Percentiles rank a stretch among this genome's conserved stretches.
These are phyloP conservation scores for Lithodes maja DNA, from an alignment of 2,888 invertebrate species.

Conservation along the genomic window DNA sequence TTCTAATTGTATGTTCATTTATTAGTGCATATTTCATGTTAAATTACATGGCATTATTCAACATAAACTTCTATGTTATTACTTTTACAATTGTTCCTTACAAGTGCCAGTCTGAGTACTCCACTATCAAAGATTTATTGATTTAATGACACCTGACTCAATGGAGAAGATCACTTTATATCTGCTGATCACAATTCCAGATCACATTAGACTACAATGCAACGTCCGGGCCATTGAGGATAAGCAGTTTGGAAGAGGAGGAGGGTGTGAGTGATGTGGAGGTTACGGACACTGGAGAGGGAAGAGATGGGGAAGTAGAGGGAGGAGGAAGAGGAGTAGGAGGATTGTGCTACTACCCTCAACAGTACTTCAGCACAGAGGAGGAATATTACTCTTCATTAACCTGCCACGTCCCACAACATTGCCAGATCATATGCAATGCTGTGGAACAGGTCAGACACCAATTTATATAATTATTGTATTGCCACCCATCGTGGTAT, in stretches of 20 bases:
- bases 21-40: too few species aligned
- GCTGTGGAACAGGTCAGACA: conserved; percentile 48
- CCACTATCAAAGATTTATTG: too few species aligned
- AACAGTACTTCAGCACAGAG: conserved; percentile 26
- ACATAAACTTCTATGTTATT: too few species aligned
- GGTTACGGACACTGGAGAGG: neutral
- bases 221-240: neutral
- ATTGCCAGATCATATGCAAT: conserved; percentile 57
- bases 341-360: conserved; percentile 49
- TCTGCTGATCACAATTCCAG: neutral
- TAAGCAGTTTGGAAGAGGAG: neutral
- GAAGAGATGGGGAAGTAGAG: neutral
- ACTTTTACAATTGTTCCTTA: too few species aligned
- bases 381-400: conserved; percentile 22
- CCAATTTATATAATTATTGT: too few species aligned
- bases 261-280: conserved; percentile 2
- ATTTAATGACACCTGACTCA: neutral
- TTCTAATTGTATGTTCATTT: too few species aligned
- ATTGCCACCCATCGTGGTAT: too few species aligned
- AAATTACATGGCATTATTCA: too few species aligned
- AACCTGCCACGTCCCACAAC: conserved; percentile 33
- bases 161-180: neutral
- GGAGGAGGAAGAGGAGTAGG: conserved; percentile 12
- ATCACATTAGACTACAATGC: conserved; percentile 23
- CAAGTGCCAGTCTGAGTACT: too few species aligned